Percentiles rank a stretch among this genome's conserved stretches.
These are phyloP conservation scores for Liparis tanakae DNA, from an alignment of 2,797 vertebrate species.

Conservation along the genomic window DNA sequence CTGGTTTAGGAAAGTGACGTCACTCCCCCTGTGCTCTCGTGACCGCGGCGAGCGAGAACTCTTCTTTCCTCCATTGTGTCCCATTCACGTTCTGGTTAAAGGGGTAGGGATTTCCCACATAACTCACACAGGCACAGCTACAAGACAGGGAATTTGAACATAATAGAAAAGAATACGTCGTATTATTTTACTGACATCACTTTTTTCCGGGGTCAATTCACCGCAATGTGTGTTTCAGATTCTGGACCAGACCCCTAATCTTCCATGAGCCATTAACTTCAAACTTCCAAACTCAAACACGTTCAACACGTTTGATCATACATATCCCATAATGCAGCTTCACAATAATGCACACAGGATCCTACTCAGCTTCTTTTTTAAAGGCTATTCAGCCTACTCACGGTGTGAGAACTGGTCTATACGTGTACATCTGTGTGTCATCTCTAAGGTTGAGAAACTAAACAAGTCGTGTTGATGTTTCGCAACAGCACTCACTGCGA, in stretches of 20 bases:
- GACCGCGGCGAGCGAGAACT: constrained; percentile 58
- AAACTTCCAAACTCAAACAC: neutral
- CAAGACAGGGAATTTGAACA: neutral
- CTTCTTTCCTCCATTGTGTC: constrained; percentile 50
- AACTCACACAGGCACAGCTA: too few relatives aligned
- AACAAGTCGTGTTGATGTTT: constrained; percentile 43
- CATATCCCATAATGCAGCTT: constrained; percentile 1
- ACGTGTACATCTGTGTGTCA: neutral
- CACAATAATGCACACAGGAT: neutral
- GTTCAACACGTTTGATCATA: neutral
- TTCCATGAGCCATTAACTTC: neutral
- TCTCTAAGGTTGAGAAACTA: constrained; percentile 21
- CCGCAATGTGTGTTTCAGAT: neutral
- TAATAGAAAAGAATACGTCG: neutral
- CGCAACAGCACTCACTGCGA: constrained; percentile 26
- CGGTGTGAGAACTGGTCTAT: neutral
- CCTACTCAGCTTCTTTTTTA: neutral
- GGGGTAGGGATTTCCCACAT: constrained; percentile 36
- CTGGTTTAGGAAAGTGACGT: constrained; percentile 77
- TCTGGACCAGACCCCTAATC: neutral
- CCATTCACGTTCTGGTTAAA: constrained; percentile 60
- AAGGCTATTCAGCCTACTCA: neutral
- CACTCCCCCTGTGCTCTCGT: constrained; percentile 66
- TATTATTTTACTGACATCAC: neutral
- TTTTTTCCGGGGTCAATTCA: neutral